Conservation (phyloP, 2,113 vertebrate genomes). For the Poeciliopsis occidentalis region DNA sequence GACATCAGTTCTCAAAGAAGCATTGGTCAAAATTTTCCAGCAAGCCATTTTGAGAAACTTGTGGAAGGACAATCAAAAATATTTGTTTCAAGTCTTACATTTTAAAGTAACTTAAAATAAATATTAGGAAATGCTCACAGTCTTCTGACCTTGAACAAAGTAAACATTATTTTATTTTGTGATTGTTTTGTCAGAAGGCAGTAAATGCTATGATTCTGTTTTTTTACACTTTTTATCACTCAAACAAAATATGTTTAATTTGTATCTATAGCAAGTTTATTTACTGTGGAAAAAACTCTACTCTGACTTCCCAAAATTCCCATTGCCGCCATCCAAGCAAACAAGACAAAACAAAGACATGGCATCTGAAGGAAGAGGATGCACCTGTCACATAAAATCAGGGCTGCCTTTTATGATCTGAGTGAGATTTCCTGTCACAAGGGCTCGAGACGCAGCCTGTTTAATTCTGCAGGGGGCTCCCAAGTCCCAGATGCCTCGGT, state of each 20-base stretch:
- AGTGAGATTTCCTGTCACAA: conserved; percentile 77
- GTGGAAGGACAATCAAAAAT: neutral
- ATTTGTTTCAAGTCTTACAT: neutral
- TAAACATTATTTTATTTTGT: neutral
- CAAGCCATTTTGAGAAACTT: neutral
- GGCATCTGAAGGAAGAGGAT: conserved; percentile 63
- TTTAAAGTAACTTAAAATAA: neutral
- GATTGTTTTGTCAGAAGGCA: conserved; percentile 8
- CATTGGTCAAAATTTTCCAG: neutral
- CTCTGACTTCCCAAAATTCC: conserved; percentile 20
- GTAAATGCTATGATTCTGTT: conserved; percentile 22
- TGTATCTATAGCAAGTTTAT: neutral
- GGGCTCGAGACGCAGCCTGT: conserved; percentile 59
- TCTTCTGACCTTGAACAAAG: neutral
- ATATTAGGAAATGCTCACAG: neutral
- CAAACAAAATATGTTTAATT: conserved; percentile 18
- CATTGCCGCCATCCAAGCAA: conserved; percentile 48
- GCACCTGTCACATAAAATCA: conserved; percentile 77
- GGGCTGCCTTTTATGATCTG: conserved; percentile 68
- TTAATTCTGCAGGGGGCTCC: conserved; percentile 73
- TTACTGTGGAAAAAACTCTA: neutral
- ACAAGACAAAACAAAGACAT: conserved; percentile 75
- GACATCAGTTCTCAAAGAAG: neutral
- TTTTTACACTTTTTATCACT: conserved; percentile 42
- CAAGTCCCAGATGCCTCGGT: conserved; percentile 57